phyloP scores from a whole-genome alignment of 2,888 invertebrate species.

The Acanthosepion pharaonis region DNA sequence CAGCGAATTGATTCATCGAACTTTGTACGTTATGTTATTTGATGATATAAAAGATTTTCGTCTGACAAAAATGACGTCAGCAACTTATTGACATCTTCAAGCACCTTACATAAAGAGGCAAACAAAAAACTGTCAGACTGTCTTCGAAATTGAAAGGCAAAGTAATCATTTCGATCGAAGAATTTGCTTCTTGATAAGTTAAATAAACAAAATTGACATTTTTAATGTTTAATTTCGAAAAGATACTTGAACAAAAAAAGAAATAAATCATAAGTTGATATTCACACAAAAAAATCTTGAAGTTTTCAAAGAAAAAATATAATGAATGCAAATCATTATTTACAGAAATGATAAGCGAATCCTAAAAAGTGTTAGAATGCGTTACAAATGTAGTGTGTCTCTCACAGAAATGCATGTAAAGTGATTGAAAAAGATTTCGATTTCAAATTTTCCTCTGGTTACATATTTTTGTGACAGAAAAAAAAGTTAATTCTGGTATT shows the following conservation, averaged over 20 bases:
- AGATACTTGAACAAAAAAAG: not conserved
- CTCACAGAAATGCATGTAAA: not conserved
- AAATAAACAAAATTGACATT: not conserved
- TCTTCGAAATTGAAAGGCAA: not conserved
- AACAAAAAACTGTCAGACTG: not conserved
- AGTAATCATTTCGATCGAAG: not conserved
- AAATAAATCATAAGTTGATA: not conserved
- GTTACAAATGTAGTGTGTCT: not conserved
- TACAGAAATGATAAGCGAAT: not conserved
- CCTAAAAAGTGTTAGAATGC: not conserved
- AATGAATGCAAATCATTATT: not conserved
- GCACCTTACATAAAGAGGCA: not conserved
- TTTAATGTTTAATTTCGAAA: not conserved
- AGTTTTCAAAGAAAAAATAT: not conserved
- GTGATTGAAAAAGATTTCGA: not conserved
- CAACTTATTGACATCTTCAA: not conserved
- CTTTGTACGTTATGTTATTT: not conserved
- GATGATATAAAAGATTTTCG: not conserved
- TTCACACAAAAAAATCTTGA: not conserved
- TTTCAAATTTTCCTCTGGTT: slow-evolving; percentile 5
- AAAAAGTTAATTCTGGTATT: not conserved
- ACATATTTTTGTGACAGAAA: not conserved
- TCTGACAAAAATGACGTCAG: not conserved
- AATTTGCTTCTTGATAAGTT: not conserved
- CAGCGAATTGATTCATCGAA: not conserved